Percentiles rank a stretch among this genome's conserved stretches.
phyloP scores from a whole-genome alignment of 1,140 invertebrate species.

The Drosophila orosa region DNA sequence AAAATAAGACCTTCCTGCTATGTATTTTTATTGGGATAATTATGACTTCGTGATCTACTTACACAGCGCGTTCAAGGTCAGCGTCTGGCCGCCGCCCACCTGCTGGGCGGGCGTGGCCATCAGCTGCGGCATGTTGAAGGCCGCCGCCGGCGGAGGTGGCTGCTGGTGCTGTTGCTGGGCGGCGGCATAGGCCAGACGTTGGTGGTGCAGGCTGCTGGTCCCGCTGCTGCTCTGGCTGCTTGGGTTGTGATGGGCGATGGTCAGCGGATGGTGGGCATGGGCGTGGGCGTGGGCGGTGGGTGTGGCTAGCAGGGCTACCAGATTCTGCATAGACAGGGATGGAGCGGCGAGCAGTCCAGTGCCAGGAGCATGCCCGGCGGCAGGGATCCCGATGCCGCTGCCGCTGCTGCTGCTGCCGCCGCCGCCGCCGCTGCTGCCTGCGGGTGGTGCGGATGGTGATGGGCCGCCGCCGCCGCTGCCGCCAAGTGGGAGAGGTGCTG shows the following conservation, averaged over 20 bases:
- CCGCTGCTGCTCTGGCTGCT: slow-evolving; percentile 41
- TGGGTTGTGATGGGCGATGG: slow-evolving; percentile 64
- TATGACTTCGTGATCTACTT: slow-evolving; percentile 54
- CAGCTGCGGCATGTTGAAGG: slow-evolving; percentile 63
- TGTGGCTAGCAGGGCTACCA: slow-evolving; percentile 89
- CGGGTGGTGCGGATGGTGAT: slow-evolving; percentile 48
- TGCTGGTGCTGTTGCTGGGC: slow-evolving; percentile 24
- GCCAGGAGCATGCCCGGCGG: slow-evolving; percentile 78
- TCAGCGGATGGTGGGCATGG: slow-evolving; percentile 84
- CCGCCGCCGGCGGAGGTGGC: slow-evolving; percentile 30
- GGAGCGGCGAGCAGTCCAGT: slow-evolving; percentile 87
- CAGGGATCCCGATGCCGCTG: slow-evolving; percentile 45
- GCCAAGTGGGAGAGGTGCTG: slow-evolving; percentile 66
- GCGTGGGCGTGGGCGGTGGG: slow-evolving; percentile 85
- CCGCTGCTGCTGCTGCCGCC: slow-evolving; percentile 26
- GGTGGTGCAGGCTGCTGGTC: slow-evolving; percentile 32
- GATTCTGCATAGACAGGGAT: slow-evolving; percentile 95
- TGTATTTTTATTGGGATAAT: background rate
- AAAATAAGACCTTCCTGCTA: background rate
- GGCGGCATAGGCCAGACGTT: slow-evolving; percentile 33
- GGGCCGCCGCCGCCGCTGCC: slow-evolving; percentile 44
- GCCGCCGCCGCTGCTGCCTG: slow-evolving; percentile 54
- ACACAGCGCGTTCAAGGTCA: slow-evolving; percentile 72
- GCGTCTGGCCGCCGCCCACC: slow-evolving; percentile 40
- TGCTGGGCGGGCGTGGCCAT: slow-evolving; percentile 63